These are phyloP conservation scores for Brachionus asplanchnoidis DNA, from an alignment of 1,140 invertebrate species.

Conservation along the genomic window DNA sequence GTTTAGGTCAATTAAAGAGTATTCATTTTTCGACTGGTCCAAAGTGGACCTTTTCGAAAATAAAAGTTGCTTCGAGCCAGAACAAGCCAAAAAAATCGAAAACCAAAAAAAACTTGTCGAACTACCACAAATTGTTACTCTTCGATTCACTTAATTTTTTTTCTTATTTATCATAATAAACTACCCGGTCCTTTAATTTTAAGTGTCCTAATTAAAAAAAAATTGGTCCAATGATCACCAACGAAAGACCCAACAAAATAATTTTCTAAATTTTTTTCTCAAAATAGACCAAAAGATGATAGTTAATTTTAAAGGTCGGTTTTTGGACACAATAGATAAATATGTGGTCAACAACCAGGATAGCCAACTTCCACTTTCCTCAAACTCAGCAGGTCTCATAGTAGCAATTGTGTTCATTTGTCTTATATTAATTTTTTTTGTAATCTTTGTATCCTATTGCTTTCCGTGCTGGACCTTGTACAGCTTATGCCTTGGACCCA, in stretches of 20 bases:
- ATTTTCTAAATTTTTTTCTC: not conserved
- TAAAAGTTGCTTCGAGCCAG: conserved; percentile 8
- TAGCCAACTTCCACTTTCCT: not conserved
- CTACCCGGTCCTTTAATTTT: conserved; percentile 8
- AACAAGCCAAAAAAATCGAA: not conserved
- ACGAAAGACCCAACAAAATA: not conserved
- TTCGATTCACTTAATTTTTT: conserved; percentile 8
- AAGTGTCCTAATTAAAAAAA: not conserved
- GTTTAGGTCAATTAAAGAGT: conserved; percentile 19
- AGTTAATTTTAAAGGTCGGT: not conserved
- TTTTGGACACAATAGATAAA: not conserved
- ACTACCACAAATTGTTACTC: conserved; percentile 33
- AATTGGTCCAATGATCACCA: not conserved
- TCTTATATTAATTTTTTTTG: not conserved
- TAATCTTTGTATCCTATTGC: not conserved
- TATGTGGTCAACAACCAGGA: not conserved
- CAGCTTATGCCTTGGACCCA: not conserved
- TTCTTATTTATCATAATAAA: not conserved
- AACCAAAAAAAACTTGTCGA: not conserved
- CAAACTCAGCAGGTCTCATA: not conserved
- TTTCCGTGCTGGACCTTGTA: not conserved
- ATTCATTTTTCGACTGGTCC: conserved; percentile 33
- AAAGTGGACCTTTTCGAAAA: not conserved
- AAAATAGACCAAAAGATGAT: conserved; percentile 7
- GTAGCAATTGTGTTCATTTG: not conserved